phyloP scores from a whole-genome alignment of 2,888 invertebrate species.

The Latrodectus elegans region DNA sequence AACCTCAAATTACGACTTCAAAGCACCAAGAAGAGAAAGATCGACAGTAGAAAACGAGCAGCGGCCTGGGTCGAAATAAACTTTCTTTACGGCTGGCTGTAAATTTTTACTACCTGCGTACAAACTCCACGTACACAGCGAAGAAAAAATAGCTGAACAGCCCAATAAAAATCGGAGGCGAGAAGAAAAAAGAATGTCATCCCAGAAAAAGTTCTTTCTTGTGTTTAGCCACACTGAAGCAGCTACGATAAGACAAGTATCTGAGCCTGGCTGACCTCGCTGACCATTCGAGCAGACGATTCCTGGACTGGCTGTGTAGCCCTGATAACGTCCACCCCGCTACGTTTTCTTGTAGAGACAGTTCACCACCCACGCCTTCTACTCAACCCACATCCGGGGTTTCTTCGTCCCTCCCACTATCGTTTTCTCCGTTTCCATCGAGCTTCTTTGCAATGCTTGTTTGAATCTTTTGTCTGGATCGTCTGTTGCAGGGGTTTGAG shows the following conservation, averaged over 20 bases:
- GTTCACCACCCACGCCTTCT: not conserved
- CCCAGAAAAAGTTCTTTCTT: constrained; percentile 5
- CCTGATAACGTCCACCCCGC: constrained; percentile 49
- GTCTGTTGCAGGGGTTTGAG: too few relatives aligned
- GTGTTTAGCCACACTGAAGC: constrained; percentile 20
- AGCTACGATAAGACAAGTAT: constrained; percentile 24
- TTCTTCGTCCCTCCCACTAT: not conserved
- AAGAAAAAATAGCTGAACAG: not conserved
- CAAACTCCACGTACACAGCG: not conserved
- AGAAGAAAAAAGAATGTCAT: not conserved
- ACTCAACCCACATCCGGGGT: not conserved
- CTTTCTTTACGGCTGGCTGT: not conserved
- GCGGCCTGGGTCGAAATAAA: not conserved
- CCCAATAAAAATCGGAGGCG: constrained; percentile 11
- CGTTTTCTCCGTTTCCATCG: not conserved
- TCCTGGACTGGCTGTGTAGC: constrained; percentile 36
- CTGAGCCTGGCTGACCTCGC: constrained; percentile 28
- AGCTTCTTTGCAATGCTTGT: not conserved
- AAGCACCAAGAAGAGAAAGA: too few relatives aligned
- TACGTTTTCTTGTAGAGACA: not conserved
- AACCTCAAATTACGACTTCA: not conserved
- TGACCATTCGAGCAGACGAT: constrained; percentile 17
- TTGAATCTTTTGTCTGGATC: not conserved
- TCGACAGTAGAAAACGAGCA: not conserved
- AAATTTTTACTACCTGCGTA: not conserved